Percentiles rank a stretch among this genome's conserved stretches.
Evolutionary conservation across 2,113 vertebrate species (phyloP).

Genomic region (Centropus unirufus): DNA sequence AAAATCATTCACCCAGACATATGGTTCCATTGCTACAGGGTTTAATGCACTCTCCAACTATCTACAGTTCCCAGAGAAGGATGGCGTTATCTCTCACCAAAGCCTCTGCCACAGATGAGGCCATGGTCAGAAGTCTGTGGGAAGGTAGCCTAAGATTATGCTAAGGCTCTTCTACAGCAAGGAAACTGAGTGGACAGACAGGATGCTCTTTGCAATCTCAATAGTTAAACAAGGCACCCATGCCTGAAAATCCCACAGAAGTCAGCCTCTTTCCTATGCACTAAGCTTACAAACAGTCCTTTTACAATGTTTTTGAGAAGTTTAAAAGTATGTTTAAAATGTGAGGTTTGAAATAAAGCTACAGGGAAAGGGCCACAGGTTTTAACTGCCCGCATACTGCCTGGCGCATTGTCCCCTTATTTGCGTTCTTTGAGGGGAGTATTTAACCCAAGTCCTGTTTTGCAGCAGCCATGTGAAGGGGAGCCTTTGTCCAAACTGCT

Average conservation of each 20-base stretch:
- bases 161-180: not conserved
- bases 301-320: not conserved
- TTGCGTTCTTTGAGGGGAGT: not conserved
- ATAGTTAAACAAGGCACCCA: rapidly evolving
- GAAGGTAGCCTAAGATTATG: not conserved
- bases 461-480: not conserved
- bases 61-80: not conserved
- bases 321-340: not conserved
- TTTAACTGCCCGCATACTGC: not conserved
- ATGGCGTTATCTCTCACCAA: not conserved
- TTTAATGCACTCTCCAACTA: not conserved
- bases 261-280: rapidly evolving
- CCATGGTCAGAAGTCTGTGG: not conserved
- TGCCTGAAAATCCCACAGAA: not conserved
- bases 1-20: not conserved
- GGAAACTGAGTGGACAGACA: rapidly evolving
- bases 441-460: not conserved
- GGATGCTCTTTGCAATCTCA: not conserved
- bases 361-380: not conserved
- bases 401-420: not conserved
- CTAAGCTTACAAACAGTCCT: not conserved
- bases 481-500: not conserved
- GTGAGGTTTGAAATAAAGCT: not conserved
- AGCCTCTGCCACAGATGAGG: not conserved
- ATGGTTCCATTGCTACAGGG: not conserved